A percentile compares a stretch with the other conserved stretches of the same genome.
phyloP scores from a whole-genome alignment of 30 jellyfish, hydroid and myxozoan genomes.

The Mastigias papua region DNA sequence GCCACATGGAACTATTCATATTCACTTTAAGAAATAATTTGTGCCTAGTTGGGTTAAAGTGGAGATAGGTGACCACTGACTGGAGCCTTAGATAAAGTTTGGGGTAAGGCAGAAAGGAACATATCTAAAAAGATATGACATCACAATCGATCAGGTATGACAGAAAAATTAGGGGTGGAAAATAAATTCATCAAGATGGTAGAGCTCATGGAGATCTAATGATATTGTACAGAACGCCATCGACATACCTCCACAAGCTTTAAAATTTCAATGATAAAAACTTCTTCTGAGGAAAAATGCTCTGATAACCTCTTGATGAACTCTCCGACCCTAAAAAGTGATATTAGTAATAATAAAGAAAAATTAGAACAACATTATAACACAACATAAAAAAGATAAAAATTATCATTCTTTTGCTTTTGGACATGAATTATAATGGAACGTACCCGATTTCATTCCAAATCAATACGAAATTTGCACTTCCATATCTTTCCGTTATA shows the following conservation, averaged over 20 bases:
- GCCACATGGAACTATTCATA: too few species aligned
- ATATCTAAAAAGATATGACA: too few species aligned
- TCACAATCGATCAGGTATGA: too few species aligned
- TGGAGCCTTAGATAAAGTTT: too few species aligned
- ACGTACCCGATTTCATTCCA: slow-evolving; percentile 38
- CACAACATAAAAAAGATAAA: too few species aligned
- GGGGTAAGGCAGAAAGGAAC: too few species aligned
- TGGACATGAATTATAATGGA: not conserved
- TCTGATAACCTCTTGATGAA: not conserved
- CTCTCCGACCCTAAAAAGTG: slow-evolving; percentile 3
- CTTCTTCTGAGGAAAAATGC: not conserved
- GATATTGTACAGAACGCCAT: not conserved
- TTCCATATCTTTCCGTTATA: slow-evolving; percentile 2
- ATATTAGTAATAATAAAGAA: not conserved
- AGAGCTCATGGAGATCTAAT: not conserved
- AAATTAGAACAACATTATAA: too few species aligned
- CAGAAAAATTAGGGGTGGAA: too few species aligned
- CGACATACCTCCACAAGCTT: slow-evolving; percentile 13
- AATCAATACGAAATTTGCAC: not conserved
- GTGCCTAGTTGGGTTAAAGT: too few species aligned
- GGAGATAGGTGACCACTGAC: too few species aligned
- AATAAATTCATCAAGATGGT: too few species aligned
- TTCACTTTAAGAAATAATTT: too few species aligned
- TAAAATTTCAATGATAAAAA: not conserved
- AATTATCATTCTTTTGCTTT: not conserved